Percentiles rank a stretch among this genome's conserved stretches.
These are phyloP conservation scores for Drosophila serrata DNA, from an alignment of 1,140 invertebrate genomes.

Conservation along the genomic window DNA sequence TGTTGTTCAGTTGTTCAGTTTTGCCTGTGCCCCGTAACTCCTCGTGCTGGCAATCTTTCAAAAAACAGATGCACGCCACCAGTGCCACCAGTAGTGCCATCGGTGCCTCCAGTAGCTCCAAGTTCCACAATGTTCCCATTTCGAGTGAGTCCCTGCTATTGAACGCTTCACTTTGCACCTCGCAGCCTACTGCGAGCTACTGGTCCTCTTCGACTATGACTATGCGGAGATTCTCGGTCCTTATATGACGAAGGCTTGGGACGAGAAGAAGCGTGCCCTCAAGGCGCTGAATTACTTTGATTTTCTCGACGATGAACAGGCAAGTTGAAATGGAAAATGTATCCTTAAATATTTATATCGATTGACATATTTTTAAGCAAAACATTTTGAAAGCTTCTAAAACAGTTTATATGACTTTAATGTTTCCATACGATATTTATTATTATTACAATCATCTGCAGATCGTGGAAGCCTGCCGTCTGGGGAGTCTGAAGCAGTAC, in stretches of 20 bases:
- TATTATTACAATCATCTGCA: conserved; percentile 9
- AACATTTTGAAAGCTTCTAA: background rate
- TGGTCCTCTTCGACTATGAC: conserved; percentile 61
- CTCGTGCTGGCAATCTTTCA: conserved; percentile 59
- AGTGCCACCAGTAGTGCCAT: background rate
- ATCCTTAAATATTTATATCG: background rate
- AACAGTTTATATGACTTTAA: background rate
- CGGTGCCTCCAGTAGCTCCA: conserved; percentile 11
- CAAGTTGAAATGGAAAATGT: conserved; percentile 8
- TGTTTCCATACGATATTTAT: background rate
- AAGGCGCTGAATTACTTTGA: conserved; percentile 76
- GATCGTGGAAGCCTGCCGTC: conserved; percentile 67
- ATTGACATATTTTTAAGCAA: background rate
- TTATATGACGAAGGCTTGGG: conserved; percentile 66
- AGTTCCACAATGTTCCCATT: conserved; percentile 47
- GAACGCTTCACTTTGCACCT: conserved; percentile 56
- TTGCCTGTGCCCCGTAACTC: conserved; percentile 30
- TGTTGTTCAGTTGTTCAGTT: conserved; percentile 10
- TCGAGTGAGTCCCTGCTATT: conserved; percentile 40
- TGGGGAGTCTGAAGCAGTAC: conserved; percentile 61
- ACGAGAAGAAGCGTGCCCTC: conserved; percentile 72
- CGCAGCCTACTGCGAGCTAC: conserved; percentile 70
- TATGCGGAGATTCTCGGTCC: conserved; percentile 54
- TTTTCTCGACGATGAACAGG: conserved; percentile 66
- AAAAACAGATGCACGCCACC: conserved; percentile 59